A percentile compares a stretch with the other conserved stretches of the same genome.
phyloP scores from a whole-genome alignment of 2,797 vertebrate species.

The Sebastes trivittatus region DNA sequence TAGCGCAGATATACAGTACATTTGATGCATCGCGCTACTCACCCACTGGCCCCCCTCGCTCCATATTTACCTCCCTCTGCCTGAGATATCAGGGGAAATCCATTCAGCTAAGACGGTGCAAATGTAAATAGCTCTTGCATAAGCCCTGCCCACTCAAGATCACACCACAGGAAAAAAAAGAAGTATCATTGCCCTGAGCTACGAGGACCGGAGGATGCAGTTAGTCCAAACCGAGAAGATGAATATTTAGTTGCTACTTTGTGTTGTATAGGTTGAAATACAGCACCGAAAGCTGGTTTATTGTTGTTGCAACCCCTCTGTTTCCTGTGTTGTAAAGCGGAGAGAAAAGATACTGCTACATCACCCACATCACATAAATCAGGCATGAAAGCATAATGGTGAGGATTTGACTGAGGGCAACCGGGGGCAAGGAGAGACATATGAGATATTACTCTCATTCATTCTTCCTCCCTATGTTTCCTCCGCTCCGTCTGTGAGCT shows the following conservation, averaged over 20 bases:
- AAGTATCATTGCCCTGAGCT: slow-evolving; percentile 10
- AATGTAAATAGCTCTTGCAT: slow-evolving; percentile 62
- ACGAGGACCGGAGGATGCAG: slow-evolving; percentile 11
- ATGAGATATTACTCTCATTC: slow-evolving; percentile 71
- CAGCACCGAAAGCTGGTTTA: slow-evolving; percentile 14
- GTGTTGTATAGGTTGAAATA: slow-evolving; percentile 14
- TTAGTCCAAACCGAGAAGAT: slow-evolving; percentile 30
- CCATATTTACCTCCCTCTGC: slow-evolving; percentile 19
- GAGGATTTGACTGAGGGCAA: slow-evolving; percentile 73
- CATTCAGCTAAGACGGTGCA: slow-evolving; percentile 50
- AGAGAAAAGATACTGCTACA: slow-evolving; percentile 49
- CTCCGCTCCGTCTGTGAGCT: slow-evolving; percentile 44
- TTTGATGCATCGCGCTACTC: slow-evolving; percentile 39
- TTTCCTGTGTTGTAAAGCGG: slow-evolving; percentile 46
- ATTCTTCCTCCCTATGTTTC: slow-evolving; percentile 51
- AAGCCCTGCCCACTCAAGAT: slow-evolving; percentile 56
- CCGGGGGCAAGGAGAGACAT: slow-evolving; percentile 60
- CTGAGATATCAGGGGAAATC: slow-evolving; percentile 50
- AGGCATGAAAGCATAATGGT: slow-evolving; percentile 66
- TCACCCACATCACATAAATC: slow-evolving; percentile 68
- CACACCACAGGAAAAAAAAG: slow-evolving; percentile 18
- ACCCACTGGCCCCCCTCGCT: slow-evolving; percentile 6
- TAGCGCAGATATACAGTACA: slow-evolving; percentile 33
- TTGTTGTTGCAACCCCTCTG: slow-evolving; percentile 20
- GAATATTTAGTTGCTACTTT: slow-evolving; percentile 39